Percentiles rank a stretch among this genome's conserved stretches.
Evolutionary conservation across 2,113 vertebrate species (phyloP).

Genomic region (Drymodes brunneopygia): DNA sequence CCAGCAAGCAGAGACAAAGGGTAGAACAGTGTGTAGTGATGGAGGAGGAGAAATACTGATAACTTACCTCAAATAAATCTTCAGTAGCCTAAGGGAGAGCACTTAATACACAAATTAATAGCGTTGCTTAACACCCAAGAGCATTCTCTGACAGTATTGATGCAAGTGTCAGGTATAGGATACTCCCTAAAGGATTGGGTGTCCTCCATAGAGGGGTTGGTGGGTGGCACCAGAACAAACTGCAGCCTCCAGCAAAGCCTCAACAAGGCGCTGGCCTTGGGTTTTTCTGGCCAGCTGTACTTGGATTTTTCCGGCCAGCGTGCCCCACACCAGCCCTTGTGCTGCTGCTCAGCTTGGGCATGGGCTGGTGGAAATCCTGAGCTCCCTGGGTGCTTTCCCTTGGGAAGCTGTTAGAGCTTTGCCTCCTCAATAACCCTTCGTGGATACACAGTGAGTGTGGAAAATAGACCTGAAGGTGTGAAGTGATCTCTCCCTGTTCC

Average conservation of each 20-base stretch:
- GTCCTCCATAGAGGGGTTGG: neutral
- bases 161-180: neutral
- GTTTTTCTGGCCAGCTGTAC: neutral
- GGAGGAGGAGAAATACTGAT: neutral
- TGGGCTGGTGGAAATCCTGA: neutral
- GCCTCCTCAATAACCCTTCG: accelerated
- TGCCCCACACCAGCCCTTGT: neutral
- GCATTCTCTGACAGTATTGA: neutral
- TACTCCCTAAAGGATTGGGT: neutral
- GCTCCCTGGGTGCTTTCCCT: neutral
- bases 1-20: neutral
- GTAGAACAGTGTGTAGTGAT: neutral
- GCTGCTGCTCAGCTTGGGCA: neutral
- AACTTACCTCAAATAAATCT: neutral
- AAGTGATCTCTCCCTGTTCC: neutral
- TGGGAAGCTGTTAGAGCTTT: neutral
- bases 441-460: neutral
- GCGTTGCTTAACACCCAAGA: neutral
- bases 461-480: neutral
- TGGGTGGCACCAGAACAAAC: neutral
- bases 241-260: neutral
- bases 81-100: neutral
- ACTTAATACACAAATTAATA: neutral
- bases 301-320: neutral
- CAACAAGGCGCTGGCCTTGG: neutral